Percentiles rank a stretch among this genome's conserved stretches.
Conservation (phyloP, 2,888 invertebrate species). For the Drosophila anceps region DNA sequence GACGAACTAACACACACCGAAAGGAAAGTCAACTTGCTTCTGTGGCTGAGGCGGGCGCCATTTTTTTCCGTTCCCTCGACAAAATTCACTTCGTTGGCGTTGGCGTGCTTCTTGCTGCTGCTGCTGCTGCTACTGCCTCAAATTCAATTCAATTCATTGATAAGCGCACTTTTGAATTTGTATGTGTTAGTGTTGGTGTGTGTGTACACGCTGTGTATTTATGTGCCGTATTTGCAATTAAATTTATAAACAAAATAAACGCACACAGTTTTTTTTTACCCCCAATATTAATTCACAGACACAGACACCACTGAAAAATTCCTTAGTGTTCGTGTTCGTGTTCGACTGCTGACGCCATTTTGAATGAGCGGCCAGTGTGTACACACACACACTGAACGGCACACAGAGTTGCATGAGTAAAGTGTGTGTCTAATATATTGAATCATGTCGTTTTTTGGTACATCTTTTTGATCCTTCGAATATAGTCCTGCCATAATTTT, state of each 20-base stretch:
- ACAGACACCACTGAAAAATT: conserved; percentile 81
- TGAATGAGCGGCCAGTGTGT: conserved; percentile 56
- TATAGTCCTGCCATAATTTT: conserved; percentile 1
- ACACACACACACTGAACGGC: conserved; percentile 30
- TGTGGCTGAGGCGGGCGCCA: conserved; percentile 82
- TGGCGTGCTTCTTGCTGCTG: conserved; percentile 63
- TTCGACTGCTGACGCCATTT: conserved; percentile 76
- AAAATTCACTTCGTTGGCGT: conserved; percentile 75
- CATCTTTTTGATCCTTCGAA: neutral
- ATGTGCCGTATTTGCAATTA: conserved; percentile 80
- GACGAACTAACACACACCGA: conserved; percentile 74
- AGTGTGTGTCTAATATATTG: conserved; percentile 21
- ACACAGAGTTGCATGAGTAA: conserved; percentile 50
- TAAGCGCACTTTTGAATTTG: conserved; percentile 66
- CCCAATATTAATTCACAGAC: conserved; percentile 80
- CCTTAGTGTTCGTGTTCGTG: conserved; percentile 76
- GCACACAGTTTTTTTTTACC: conserved; percentile 76
- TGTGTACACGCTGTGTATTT: conserved; percentile 68
- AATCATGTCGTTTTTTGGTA: conserved; percentile 15
- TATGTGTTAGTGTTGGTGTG: conserved; percentile 60
- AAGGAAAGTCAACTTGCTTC: conserved; percentile 83
- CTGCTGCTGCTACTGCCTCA: conserved; percentile 40
- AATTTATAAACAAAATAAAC: conserved; percentile 80
- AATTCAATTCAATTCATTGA: conserved; percentile 71
- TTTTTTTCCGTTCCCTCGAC: conserved; percentile 81